Conservation (phyloP, 2,797 vertebrate genomes). For the Loriculus beryllinus region DNA sequence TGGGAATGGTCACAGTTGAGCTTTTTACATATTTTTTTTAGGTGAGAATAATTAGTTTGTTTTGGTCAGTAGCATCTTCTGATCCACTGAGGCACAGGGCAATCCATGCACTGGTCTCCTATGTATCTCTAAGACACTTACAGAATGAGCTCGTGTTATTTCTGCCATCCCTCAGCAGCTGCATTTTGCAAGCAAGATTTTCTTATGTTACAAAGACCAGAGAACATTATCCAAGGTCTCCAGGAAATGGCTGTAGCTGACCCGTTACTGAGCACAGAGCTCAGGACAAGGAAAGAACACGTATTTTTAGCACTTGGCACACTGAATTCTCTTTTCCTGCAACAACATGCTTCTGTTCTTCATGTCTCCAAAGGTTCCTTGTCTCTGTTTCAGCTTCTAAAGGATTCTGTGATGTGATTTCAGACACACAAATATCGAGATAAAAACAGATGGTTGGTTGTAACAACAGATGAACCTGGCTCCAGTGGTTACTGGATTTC, state of each 20-base stretch:
- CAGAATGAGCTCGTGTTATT: not conserved
- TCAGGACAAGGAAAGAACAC: not conserved
- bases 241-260: not conserved
- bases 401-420: not conserved
- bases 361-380: not conserved
- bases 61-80: not conserved
- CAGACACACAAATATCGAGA: not conserved
- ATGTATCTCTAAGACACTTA: not conserved
- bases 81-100: not conserved
- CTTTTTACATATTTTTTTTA: not conserved
- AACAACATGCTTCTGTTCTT: not conserved
- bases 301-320: not conserved
- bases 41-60: not conserved
- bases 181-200: not conserved
- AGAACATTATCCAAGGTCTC: not conserved
- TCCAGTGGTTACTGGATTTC: not conserved
- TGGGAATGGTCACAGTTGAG: not conserved
- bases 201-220: not conserved
- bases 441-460: not conserved
- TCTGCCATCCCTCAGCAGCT: not conserved
- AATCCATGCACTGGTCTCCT: not conserved
- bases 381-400: not conserved
- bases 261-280: not conserved
- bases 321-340: not conserved
- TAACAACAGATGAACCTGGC: not conserved